Conservation (phyloP, 2,888 invertebrate species). For the Trachelus stipa region DNA sequence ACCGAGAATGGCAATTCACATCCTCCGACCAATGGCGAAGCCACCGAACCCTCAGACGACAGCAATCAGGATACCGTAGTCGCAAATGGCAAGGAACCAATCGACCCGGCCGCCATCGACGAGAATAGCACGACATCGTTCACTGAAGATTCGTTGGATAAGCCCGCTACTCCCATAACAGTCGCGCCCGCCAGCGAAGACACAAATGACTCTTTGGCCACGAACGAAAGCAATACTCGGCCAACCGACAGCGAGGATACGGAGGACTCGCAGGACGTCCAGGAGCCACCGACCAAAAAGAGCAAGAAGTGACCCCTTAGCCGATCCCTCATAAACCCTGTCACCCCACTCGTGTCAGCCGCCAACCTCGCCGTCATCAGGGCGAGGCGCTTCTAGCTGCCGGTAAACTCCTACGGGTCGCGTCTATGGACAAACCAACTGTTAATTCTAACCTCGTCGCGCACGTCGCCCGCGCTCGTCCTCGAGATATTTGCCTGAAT, state of each 20-base stretch:
- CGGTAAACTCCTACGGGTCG: not conserved
- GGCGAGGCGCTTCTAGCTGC: conserved; percentile 55
- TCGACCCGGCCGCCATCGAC: conserved; percentile 70
- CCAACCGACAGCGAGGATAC: conserved; percentile 62
- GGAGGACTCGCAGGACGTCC: conserved; percentile 65
- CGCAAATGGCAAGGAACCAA: conserved; percentile 68
- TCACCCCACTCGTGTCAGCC: conserved; percentile 57
- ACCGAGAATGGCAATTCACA: conserved; percentile 66
- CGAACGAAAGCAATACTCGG: conserved; percentile 61
- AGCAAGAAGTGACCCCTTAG: conserved; percentile 70
- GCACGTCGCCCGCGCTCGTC: conserved; percentile 3
- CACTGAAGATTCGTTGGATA: conserved; percentile 81
- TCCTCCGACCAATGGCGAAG: conserved; percentile 56
- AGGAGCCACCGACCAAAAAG: conserved; percentile 69
- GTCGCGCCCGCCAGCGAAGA: conserved; percentile 67
- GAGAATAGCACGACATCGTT: conserved; percentile 81
- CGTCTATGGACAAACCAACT: not conserved
- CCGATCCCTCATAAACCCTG: conserved; percentile 37
- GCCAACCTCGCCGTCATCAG: conserved; percentile 56
- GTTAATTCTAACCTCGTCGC: not conserved
- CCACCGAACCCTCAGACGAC: conserved; percentile 75
- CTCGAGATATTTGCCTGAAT: not conserved
- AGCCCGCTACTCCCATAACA: conserved; percentile 72
- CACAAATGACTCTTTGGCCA: conserved; percentile 69
- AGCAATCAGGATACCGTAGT: conserved; percentile 79